phyloP scores from a whole-genome alignment of 2,797 vertebrate species.

The Poeciliopsis presidionis region DNA sequence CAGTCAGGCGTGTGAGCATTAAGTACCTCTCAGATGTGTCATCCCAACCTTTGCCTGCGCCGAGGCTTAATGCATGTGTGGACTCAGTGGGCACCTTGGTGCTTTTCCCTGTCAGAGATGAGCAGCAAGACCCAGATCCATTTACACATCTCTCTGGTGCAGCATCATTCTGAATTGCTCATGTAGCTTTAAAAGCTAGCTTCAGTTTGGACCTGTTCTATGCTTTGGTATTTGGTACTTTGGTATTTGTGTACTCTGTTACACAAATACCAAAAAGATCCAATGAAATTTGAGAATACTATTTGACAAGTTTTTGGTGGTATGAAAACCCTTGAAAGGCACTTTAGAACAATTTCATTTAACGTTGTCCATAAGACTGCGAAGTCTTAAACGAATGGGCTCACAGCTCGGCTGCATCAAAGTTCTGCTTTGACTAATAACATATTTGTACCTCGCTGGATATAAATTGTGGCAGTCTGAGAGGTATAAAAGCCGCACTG shows the following conservation, averaged over 20 bases:
- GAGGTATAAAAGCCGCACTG: conserved; percentile 11
- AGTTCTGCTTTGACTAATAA: conserved; percentile 13
- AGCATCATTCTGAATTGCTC: neutral
- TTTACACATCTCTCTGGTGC: neutral
- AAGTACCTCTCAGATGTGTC: neutral
- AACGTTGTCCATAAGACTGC: conserved; percentile 9
- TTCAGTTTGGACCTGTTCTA: no score
- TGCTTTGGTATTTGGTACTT: no score
- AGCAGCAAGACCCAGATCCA: neutral
- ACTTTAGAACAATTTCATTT: neutral
- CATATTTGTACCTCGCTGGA: conserved; percentile 20
- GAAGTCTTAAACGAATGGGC: conserved; percentile 17
- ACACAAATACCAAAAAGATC: neutral
- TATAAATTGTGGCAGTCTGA: neutral
- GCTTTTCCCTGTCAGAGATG: neutral
- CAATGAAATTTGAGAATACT: neutral
- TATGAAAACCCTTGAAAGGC: neutral
- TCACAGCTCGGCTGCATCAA: conserved; percentile 9
- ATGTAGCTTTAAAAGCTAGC: neutral
- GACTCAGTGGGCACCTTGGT: neutral
- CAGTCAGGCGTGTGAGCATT: neutral
- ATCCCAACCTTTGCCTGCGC: neutral
- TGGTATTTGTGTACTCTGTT: no score
- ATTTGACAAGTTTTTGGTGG: neutral
- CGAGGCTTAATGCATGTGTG: neutral